phyloP scores from a whole-genome alignment of 2,888 invertebrate species.

The Rutpela maculata region DNA sequence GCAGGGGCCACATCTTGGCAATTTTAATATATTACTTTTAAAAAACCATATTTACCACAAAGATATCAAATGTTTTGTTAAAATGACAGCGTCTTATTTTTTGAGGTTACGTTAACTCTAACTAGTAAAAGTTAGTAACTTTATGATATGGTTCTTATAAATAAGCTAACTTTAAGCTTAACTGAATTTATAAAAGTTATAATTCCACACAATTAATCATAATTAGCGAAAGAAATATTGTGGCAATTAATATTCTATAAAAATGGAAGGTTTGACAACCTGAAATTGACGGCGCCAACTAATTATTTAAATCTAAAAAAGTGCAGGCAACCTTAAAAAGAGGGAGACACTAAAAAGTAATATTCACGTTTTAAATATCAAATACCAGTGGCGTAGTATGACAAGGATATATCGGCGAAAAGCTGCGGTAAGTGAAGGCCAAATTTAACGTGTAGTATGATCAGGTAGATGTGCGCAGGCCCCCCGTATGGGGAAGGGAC shows the following conservation, averaged over 20 bases:
- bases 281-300: conserved; percentile 60
- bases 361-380: too few relatives aligned
- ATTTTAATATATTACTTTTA: conserved; percentile 43
- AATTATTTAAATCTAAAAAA: conserved; percentile 51
- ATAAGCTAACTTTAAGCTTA: conserved; percentile 23
- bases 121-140: neutral
- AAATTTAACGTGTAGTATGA: too few relatives aligned
- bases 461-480: too few relatives aligned
- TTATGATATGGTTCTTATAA: conserved; percentile 24
- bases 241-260: conserved; percentile 46
- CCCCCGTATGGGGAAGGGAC: too few relatives aligned
- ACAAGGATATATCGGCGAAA: too few relatives aligned
- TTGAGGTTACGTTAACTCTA: conserved; percentile 60
- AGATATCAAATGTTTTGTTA: conserved; percentile 49
- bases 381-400: too few relatives aligned
- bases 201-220: conserved; percentile 40
- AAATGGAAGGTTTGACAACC: conserved; percentile 57
- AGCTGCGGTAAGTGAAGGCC: too few relatives aligned
- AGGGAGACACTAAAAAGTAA: neutral
- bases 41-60: conserved; percentile 54
- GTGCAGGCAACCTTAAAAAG: conserved; percentile 26
- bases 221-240: conserved; percentile 35
- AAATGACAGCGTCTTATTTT: conserved; percentile 63
- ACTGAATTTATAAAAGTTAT: conserved; percentile 24
- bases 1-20: conserved; percentile 80